A percentile compares a stretch with the other conserved stretches of the same genome.
Evolutionary conservation across 2,113 vertebrate species (phyloP).

Genomic region (Chionodraco myersi): DNA sequence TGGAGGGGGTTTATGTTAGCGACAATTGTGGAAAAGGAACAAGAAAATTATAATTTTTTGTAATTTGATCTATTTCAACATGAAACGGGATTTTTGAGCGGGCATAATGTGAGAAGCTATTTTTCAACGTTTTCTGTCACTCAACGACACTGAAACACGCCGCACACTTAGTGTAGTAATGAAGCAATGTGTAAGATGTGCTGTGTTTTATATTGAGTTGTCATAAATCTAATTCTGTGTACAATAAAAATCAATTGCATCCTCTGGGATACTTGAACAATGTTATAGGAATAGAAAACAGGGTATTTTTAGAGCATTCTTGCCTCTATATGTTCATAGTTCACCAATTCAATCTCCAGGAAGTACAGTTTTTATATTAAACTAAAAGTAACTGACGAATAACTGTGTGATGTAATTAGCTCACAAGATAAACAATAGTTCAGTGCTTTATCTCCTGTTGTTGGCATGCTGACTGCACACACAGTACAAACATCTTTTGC

Average conservation of each 20-base stretch:
- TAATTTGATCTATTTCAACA: slow-evolving; percentile 13
- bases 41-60: background rate
- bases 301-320: background rate
- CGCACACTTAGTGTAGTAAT: background rate
- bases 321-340: too few relatives aligned
- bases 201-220: background rate
- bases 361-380: background rate
- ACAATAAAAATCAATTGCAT: background rate
- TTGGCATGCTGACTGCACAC: background rate
- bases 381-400: background rate
- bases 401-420: background rate
- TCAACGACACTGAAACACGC: background rate
- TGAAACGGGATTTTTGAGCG: background rate
- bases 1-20: background rate
- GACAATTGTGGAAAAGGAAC: background rate
- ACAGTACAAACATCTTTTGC: background rate
- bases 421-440: background rate
- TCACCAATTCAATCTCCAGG: too few relatives aligned
- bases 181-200: background rate
- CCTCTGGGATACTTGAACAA: background rate
- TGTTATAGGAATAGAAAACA: background rate
- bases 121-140: background rate
- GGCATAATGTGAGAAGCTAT: background rate
- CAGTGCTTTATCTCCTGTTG: background rate
- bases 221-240: background rate